phyloP scores from a whole-genome alignment of 1,140 invertebrate species.

The Armadillidium nasatum region DNA sequence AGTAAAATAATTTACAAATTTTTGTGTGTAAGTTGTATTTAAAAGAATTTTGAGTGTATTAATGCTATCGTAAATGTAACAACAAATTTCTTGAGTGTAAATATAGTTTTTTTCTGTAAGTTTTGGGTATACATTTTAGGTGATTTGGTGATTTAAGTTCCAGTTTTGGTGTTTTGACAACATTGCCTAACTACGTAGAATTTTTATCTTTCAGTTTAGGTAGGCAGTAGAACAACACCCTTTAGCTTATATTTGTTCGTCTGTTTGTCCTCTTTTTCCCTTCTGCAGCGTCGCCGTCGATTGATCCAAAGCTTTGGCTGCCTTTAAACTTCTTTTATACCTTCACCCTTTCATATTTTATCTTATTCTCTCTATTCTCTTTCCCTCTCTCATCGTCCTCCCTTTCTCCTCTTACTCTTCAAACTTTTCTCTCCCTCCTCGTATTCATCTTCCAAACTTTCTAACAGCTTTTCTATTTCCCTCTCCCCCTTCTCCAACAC shows the following conservation, averaged over 20 bases:
- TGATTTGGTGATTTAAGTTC: no score
- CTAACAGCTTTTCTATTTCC: constrained; percentile 4
- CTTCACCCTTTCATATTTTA: background rate
- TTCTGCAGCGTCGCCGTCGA: background rate
- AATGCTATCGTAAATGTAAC: no score
- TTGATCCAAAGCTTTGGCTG: background rate
- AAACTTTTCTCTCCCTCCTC: background rate
- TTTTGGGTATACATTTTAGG: no score
- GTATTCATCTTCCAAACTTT: constrained; percentile 12
- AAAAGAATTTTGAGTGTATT: no score
- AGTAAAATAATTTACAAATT: no score
- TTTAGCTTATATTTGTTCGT: background rate
- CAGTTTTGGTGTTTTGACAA: no score
- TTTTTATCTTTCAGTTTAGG: no score
- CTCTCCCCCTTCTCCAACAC: background rate
- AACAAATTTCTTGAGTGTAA: no score
- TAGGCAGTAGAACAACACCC: no score
- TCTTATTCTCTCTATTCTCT: constrained; percentile 1
- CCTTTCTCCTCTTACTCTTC: background rate
- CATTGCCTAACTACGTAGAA: no score
- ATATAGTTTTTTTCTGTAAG: no score
- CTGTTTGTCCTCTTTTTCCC: background rate
- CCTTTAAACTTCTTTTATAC: background rate
- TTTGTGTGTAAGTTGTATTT: no score
- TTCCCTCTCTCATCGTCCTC: background rate